Base-by-base conservation (phyloP, 1,140 invertebrate species). In the Heliconius congener region DNA sequence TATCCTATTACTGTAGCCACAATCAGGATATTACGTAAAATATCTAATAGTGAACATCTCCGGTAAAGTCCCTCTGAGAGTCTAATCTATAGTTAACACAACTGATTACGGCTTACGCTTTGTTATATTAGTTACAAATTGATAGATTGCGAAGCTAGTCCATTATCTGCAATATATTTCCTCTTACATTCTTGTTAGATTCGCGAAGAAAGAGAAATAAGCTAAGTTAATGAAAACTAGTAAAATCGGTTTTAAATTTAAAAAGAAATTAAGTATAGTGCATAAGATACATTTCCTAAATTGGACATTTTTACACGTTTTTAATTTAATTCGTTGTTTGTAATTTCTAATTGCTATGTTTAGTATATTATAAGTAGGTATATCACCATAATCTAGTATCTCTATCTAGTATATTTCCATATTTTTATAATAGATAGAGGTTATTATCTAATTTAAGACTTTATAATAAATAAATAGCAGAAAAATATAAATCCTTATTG, bases 21-120 rank as follows among this genome's bases (percentile, higher is more conserved):
- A 66, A 66, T 66, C 60, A 66, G 11, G 23, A 66, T 66, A 30
- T 30, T 66, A 30, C 60, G 27, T 66, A 66, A 66, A 30, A 66
- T 66, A 66, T 13, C 23, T 23, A 30, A 11, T 16, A 66, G 60
- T 66, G 23, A 30, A 66, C 18, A 66, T 66, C 8, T 60, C 19
- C 27, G 60, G 60, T 66, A 66, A 76, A 76, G 55, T 70, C 74
- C n/a, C 74, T 66, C 57, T 42, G 74, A 66, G 66, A 76, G 50
- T 27, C 37, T 74, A 27, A 34, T 11, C 55, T 66, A 37, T 37
- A 42, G 57, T 76, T 76, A 57, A 76, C 74, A 74, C 30, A 55
- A 66, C 34, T 66, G 74, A 66, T 76, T 66, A 66, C 37, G 55
- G 57, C n/a, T 60, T 66, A 52, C 30, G 27, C 42, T 27, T 55